Conservation (phyloP, 2,888 invertebrate species). For the Drosophila cognata region DNA sequence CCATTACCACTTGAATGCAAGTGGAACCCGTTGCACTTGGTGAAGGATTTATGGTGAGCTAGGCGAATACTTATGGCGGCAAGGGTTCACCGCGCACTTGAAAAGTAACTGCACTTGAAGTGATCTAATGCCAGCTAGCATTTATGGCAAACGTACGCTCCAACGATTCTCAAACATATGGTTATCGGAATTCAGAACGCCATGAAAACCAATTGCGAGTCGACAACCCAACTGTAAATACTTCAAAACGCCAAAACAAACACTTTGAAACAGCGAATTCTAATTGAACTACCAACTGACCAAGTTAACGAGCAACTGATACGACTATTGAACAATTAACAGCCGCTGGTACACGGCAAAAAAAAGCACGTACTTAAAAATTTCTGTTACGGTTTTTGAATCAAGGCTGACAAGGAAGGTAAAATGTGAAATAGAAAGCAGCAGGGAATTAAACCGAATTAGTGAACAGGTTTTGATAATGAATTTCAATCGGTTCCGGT, state of each 20-base stretch:
- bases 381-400: not conserved
- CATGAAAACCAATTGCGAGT: constrained; percentile 47
- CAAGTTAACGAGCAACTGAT: constrained; percentile 38
- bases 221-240: constrained; percentile 55
- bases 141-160: constrained; percentile 56
- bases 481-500: not conserved
- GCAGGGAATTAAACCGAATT: not conserved
- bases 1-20: constrained; percentile 57
- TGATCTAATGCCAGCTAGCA: constrained; percentile 15
- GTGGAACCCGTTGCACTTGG: constrained; percentile 15
- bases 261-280: constrained; percentile 34
- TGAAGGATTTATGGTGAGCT: constrained; percentile 62
- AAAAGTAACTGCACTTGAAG: constrained; percentile 39
- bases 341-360: not conserved
- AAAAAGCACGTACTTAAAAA: not conserved
- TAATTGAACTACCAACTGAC: constrained; percentile 58
- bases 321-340: constrained; percentile 22
- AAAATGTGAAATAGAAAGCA: not conserved
- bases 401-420: not conserved
- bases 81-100: constrained; percentile 55
- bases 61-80: constrained; percentile 9
- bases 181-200: constrained; percentile 11
- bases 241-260: constrained; percentile 14
- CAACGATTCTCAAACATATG: constrained; percentile 42
- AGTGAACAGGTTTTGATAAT: not conserved